phyloP scores from a whole-genome alignment of 2,888 invertebrate species.

The Drosophila nr. perissopoda region DNA sequence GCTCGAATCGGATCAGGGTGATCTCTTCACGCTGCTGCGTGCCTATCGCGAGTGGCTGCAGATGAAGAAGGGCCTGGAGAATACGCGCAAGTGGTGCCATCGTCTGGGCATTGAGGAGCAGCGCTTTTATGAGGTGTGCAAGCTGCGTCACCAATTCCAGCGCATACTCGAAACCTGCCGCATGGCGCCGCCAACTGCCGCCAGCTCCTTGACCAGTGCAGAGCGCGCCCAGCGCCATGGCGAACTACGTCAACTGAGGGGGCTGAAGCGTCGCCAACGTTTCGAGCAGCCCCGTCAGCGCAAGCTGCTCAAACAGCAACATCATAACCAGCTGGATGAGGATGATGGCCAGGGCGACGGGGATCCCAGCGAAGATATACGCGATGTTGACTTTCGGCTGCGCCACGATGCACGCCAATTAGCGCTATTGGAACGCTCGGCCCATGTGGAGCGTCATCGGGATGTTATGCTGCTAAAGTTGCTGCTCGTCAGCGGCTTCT shows the following conservation, averaged over 20 bases:
- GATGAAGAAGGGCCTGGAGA: constrained; percentile 87
- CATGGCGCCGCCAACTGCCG: constrained; percentile 84
- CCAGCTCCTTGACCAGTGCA: constrained; percentile 87
- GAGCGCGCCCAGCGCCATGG: constrained; percentile 94
- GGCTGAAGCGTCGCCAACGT: constrained; percentile 91
- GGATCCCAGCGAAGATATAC: constrained; percentile 86
- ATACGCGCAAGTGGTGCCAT: constrained; percentile 93
- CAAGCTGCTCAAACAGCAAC: constrained; percentile 85
- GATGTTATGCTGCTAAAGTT: constrained; percentile 90
- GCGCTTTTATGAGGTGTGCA: constrained; percentile 97
- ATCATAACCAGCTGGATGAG: constrained; percentile 84
- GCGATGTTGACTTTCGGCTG: constrained; percentile 94
- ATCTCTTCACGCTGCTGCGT: constrained; percentile 95
- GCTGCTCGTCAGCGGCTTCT: constrained; percentile 95
- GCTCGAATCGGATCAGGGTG: constrained; percentile 97
- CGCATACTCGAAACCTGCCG: constrained; percentile 91
- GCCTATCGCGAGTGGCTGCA: constrained; percentile 95
- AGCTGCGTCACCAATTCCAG: constrained; percentile 95
- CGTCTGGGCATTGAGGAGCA: constrained; percentile 97
- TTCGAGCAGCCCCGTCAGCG: constrained; percentile 90
- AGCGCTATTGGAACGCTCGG: constrained; percentile 88
- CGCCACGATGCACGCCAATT: constrained; percentile 91
- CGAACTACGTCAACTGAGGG: constrained; percentile 93
- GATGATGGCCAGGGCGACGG: constrained; percentile 83
- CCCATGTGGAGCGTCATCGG: constrained; percentile 88